A percentile compares a stretch with the other conserved stretches of the same genome.
Conservation (phyloP, 30 jellyfish, hydroid and myxozoan genomes). For the Aurelia sp. region DNA sequence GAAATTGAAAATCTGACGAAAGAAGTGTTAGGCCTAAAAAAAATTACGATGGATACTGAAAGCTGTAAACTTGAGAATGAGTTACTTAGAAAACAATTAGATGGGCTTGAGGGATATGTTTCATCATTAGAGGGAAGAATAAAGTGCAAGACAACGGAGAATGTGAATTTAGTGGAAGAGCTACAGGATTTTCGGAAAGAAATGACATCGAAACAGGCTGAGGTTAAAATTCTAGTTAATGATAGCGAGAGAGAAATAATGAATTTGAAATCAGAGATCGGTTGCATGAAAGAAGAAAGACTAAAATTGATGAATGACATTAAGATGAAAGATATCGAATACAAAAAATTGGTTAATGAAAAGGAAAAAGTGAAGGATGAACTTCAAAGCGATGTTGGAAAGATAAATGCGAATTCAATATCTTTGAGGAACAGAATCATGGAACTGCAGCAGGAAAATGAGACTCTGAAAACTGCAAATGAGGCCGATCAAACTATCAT, state of each 20-base stretch:
- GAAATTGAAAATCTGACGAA: slow-evolving; percentile 20
- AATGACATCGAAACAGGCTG: slow-evolving; percentile 20
- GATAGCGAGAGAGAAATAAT: slow-evolving; percentile 1
- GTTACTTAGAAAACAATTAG: slow-evolving; percentile 25
- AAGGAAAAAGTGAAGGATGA: slow-evolving; percentile 27
- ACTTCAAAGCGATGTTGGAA: slow-evolving; percentile 35
- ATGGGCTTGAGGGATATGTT: slow-evolving; percentile 58
- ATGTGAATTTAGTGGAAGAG: slow-evolving; percentile 35
- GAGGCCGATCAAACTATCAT: slow-evolving; percentile 77
- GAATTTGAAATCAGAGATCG: neutral
- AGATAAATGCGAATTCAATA: slow-evolving; percentile 17
- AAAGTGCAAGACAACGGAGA: slow-evolving; percentile 38
- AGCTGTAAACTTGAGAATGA: slow-evolving; percentile 38
- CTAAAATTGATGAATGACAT: slow-evolving; percentile 24
- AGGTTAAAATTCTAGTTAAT: neutral
- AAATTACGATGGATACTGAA: slow-evolving; percentile 7
- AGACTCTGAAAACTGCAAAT: slow-evolving; percentile 62
- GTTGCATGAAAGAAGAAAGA: neutral
- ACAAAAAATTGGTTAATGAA: slow-evolving; percentile 25
- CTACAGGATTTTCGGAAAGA: slow-evolving; percentile 8
- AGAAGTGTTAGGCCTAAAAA: slow-evolving; percentile 37
- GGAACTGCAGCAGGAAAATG: slow-evolving; percentile 59
- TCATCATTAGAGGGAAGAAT: slow-evolving; percentile 53
- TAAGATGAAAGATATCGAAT: slow-evolving; percentile 39
- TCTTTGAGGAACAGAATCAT: slow-evolving; percentile 36